Evolutionary conservation across 1,140 invertebrate genomes (phyloP), one percentile per base, ranked within the genome.

Genomic region (Drosophila subpulchrella): DNA sequence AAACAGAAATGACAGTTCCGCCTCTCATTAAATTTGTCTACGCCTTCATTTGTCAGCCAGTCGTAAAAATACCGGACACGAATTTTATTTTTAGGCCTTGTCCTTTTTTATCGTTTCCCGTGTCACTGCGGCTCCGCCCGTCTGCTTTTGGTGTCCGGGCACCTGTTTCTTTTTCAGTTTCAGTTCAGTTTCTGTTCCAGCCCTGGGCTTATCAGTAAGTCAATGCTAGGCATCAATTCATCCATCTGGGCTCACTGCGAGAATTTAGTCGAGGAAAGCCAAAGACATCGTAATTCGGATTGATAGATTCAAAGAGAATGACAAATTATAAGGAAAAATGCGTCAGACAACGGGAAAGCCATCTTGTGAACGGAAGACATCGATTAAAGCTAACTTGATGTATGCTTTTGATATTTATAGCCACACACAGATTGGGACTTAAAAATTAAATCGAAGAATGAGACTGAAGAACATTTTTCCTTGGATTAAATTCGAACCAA

Each of bases 1-100:
- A 63, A 53, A 68, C 72, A 63, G 67, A 65, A 86, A 88, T 79
- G 83, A 88, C 79, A 86, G 82, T 86, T 86, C 83, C 83, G 83
- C 30, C 79, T 65, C 79, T 88, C 83, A 86, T 86, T 86, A 86
- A 88, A 86, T 86, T 86, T 86, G 83, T 86, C 78, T 82, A 86
- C 83, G 83, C 83, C 76, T 86, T 86, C 84, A 88, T 88, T 86
- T 86, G 83, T 88, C 83, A 88, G 83, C 83, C 88, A 83, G 83
- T 88, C 83, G 83, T 86, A 86, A 86, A 88, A 75, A 65, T n/a
- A 27, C 42, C 42, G n/a, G 47, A 86, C 75, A 85, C 59, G 78
- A 71, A 61, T 82, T 88, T 78, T 88, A 85, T 86, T 75, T 75
- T 57, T 53, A 65, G 71, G 73, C 39, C 41, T 15, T 75, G 54